phyloP scores from a whole-genome alignment of 2,113 vertebrate genomes.

The Seriola aureovittata region DNA sequence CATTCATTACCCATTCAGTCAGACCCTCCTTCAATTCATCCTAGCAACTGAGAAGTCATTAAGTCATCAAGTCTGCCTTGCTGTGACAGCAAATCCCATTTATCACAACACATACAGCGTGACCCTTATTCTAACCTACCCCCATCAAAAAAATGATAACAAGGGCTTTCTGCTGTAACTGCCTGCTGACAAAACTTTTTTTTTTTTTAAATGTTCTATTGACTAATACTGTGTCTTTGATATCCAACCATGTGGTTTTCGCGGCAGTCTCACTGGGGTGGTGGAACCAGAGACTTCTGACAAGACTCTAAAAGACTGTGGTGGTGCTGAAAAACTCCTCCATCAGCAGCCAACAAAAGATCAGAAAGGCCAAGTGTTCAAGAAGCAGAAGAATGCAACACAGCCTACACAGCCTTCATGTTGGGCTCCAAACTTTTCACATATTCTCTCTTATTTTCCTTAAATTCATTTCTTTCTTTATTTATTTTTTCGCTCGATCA shows the following conservation, averaged over 20 bases:
- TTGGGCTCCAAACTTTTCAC: not conserved
- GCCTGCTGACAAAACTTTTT: constrained; percentile 23
- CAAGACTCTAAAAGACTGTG: not conserved
- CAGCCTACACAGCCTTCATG: too few relatives aligned
- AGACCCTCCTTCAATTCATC: constrained; percentile 4
- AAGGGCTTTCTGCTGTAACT: constrained; percentile 20
- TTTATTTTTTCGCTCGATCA: not conserved
- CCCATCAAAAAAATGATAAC: constrained; percentile 9
- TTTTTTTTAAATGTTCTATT: not conserved
- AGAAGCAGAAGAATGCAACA: constrained; percentile 12
- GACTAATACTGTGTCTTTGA: constrained; percentile 13
- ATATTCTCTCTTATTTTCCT: not conserved
- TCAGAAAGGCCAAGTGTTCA: not conserved
- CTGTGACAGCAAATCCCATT: constrained; percentile 71
- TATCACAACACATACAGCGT: constrained; percentile 51
- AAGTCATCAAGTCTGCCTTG: constrained; percentile 63
- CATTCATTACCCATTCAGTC: constrained; percentile 63
- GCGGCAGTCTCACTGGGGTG: constrained; percentile 3
- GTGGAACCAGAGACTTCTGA: not conserved
- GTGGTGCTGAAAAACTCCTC: not conserved
- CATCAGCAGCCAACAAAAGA: constrained; percentile 8
- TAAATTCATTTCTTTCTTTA: not conserved
- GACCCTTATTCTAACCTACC: constrained; percentile 31
- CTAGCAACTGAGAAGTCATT: constrained; percentile 49
- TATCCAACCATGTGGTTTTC: constrained; percentile 7